These are phyloP conservation scores for Luehdorfia chinensis DNA, from an alignment of 1,140 invertebrate genomes.

Conservation along the genomic window DNA sequence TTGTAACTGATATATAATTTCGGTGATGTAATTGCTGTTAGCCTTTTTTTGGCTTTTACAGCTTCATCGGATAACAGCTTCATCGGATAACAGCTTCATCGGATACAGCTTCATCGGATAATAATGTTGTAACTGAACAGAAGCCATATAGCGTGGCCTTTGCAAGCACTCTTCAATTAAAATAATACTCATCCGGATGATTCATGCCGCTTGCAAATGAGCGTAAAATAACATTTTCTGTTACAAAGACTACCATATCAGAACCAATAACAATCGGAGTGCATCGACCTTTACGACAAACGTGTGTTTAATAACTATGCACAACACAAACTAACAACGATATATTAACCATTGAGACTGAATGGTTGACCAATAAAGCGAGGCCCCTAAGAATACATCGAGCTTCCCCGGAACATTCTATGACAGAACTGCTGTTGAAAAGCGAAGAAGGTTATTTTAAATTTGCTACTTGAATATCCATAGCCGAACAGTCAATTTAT, in stretches of 20 bases:
- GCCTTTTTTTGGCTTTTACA: no score
- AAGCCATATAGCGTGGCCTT: constrained; percentile 14
- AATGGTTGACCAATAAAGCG: constrained; percentile 20
- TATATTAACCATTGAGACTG: constrained; percentile 50
- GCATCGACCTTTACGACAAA: constrained; percentile 44
- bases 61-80: no score
- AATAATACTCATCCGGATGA: constrained; percentile 31
- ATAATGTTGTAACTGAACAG: constrained; percentile 6
- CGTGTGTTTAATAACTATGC: constrained; percentile 61
- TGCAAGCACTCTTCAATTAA: no score
- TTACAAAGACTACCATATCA: constrained; percentile 45
- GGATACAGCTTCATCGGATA: no score
- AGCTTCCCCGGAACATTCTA: constrained; percentile 4
- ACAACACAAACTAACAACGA: constrained; percentile 43
- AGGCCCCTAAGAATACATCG: constrained; percentile 18
- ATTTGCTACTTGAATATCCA: constrained; percentile 30
- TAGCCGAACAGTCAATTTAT: constrained; percentile 45
- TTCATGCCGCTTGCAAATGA: constrained; percentile 51
- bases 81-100: no score
- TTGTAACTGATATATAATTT: no score
- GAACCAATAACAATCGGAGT: constrained; percentile 44
- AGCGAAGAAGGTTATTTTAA: constrained; percentile 27
- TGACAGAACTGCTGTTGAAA: constrained; percentile 6
- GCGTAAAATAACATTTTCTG: constrained; percentile 43
- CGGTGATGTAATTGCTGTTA: no score